Conservation (phyloP, 1,140 invertebrate genomes). For the Leptinotarsa lineolata region DNA sequence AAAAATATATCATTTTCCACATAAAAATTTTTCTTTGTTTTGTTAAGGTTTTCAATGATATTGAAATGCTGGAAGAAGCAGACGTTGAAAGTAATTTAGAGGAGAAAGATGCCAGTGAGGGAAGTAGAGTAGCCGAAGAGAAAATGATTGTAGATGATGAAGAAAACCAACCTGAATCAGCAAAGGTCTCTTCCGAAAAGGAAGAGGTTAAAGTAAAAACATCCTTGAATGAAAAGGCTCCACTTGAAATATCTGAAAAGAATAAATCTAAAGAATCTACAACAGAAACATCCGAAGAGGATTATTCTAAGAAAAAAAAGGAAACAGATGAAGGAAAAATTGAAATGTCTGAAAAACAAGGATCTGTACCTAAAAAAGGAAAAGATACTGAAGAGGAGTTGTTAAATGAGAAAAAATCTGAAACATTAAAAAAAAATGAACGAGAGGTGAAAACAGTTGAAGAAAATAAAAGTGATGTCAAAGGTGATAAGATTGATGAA, state of each 20-base stretch:
- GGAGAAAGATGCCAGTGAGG: neutral
- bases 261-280: neutral
- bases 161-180: neutral
- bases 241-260: neutral
- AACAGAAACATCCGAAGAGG: neutral
- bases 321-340: neutral
- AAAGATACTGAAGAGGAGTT: slow-evolving; percentile 6
- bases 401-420: neutral
- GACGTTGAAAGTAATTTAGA: neutral
- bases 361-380: slow-evolving; percentile 14
- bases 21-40: neutral
- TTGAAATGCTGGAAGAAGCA: slow-evolving; percentile 24
- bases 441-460: slow-evolving; percentile 1
- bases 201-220: neutral
- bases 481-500: slow-evolving; percentile 13
- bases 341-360: neutral
- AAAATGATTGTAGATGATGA: neutral
- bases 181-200: no score
- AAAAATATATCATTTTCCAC: neutral
- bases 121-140: slow-evolving; percentile 5
- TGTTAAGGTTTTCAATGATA: slow-evolving; percentile 30
- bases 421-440: neutral
- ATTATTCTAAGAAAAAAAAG: neutral
- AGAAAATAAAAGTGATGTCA: slow-evolving; percentile 15
- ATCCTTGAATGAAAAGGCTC: neutral